Evolutionary conservation across 2,797 vertebrate genomes (phyloP), one percentile per base, ranked within the genome.

Genomic region (Dipus sagitta): DNA sequence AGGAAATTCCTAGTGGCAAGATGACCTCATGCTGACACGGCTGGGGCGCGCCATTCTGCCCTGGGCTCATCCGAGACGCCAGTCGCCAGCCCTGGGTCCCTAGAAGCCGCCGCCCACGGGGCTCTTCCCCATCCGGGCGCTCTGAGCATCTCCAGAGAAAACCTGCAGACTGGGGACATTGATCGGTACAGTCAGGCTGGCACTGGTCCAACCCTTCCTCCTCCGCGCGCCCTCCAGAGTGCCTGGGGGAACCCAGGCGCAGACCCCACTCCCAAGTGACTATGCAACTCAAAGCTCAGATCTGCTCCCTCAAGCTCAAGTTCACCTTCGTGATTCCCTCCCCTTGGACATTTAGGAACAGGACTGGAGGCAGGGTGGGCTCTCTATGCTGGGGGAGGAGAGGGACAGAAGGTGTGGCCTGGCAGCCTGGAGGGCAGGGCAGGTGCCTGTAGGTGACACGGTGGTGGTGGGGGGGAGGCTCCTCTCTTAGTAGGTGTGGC

Each of bases 11-110:
- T 52, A 75, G 13, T 17, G 90, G 88, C 30, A 64, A 58, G 91
- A 64, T 97, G 94, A 96, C 80, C 67, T 97, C 94, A 97, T 78
- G 88, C 93, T 96, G 93, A 96, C 28, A 0, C 38, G 75, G 60
- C 90, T n/a, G 58, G 91, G 82, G 91, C 6, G 52, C 0, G 32
- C 42, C 81, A 0, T n/a, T 67, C 52, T 2, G 42, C 88, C 70
- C 15, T 7, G 23, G 77, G 91, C 80, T 86, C 34, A 34, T 70
- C 77, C 74, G 71, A 85, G 76, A 38, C 8, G 30, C 14, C 65
- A 28, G 68, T 28, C 38, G 54, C 79, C n/a, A 79, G 72, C 94
- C 80, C 84, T 47, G 18, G 47, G 58, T 47, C 0, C 0, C 9
- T 9, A 0, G 3, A 14, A 42, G 88, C 80, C 83, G 70, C 74